These are phyloP conservation scores for Nephotettix cincticeps DNA, from an alignment of 1,140 invertebrate genomes.

Conservation along the genomic window DNA sequence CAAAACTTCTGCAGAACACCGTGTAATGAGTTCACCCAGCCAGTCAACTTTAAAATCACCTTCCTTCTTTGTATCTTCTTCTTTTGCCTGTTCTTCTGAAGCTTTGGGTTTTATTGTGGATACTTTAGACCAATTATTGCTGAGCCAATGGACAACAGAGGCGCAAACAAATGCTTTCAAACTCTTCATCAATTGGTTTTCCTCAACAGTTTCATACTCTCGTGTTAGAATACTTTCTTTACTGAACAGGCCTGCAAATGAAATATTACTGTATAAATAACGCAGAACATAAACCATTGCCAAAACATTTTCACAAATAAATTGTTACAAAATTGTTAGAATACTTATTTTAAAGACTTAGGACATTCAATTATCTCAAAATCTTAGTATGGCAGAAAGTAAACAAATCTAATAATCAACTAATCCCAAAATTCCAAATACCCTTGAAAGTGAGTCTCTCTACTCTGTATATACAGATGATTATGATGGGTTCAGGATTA, in stretches of 20 bases:
- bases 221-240: neutral
- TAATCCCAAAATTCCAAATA: neutral
- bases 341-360: neutral
- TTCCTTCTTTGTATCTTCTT: neutral
- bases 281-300: too few relatives aligned
- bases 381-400: neutral
- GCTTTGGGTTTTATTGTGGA: neutral
- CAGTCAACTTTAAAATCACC: neutral
- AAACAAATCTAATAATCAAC: neutral
- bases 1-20: neutral
- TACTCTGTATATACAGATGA: neutral
- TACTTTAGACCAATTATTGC: neutral
- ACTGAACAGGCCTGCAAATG: neutral
- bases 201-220: neutral
- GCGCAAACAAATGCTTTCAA: slow-evolving; percentile 1
- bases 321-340: neutral
- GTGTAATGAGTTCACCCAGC: neutral
- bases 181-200: neutral
- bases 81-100: neutral
- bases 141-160: neutral
- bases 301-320: too few relatives aligned
- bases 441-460: neutral
- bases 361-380: neutral
- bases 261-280: too few relatives aligned
- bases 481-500: neutral